These are phyloP conservation scores for Dexiosoma caninum DNA, from an alignment of 2,888 invertebrate species.

Conservation along the genomic window DNA sequence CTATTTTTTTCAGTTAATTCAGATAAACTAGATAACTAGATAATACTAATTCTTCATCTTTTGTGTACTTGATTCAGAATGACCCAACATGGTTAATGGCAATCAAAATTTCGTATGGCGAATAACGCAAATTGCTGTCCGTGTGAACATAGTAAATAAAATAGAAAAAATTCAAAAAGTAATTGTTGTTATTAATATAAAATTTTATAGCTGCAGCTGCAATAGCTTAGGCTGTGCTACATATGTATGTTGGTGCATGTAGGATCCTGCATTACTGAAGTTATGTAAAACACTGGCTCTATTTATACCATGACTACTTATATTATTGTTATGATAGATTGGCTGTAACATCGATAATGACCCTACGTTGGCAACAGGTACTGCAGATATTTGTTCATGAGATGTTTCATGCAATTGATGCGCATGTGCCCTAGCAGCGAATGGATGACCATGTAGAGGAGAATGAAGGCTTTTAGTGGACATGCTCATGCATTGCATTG, in stretches of 20 bases:
- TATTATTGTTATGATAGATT: slow-evolving; percentile 53
- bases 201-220: slow-evolving; percentile 41
- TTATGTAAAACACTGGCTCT: slow-evolving; percentile 35
- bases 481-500: slow-evolving; percentile 77
- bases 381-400: too few species aligned
- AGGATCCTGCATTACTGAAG: too few species aligned
- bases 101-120: too few species aligned
- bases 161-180: too few species aligned
- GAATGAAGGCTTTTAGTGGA: slow-evolving; percentile 78
- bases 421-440: slow-evolving; percentile 73
- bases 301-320: slow-evolving; percentile 34
- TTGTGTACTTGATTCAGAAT: too few species aligned
- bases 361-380: slow-evolving; percentile 70
- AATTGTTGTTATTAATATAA: too few species aligned
- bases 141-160: too few species aligned
- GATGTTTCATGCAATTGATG: slow-evolving; percentile 72
- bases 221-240: slow-evolving; percentile 31
- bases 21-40: too few species aligned
- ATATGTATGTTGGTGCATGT: background rate
- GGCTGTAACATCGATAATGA: slow-evolving; percentile 76
- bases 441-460: slow-evolving; percentile 74
- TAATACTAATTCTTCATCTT: too few species aligned
- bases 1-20: too few species aligned
- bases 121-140: too few species aligned
- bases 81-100: too few species aligned